These are phyloP conservation scores for Seriola quinqueradiata DNA, from an alignment of 2,113 vertebrate genomes.

Conservation along the genomic window DNA sequence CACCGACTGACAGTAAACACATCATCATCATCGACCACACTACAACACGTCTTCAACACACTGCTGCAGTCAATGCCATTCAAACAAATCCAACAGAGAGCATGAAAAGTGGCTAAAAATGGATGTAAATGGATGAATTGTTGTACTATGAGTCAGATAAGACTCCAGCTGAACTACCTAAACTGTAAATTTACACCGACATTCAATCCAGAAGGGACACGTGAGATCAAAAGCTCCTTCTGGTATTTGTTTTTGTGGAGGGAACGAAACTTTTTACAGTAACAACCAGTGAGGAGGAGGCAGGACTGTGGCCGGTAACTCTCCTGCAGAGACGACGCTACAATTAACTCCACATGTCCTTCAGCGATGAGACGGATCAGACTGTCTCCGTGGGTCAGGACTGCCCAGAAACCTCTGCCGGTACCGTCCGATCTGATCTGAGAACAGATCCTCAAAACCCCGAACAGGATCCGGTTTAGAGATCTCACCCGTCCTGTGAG, in stretches of 20 bases:
- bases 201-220: neutral
- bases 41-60: too few relatives aligned
- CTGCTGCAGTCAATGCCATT: too few relatives aligned
- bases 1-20: conserved; percentile 25
- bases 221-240: neutral
- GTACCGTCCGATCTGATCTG: neutral
- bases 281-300: neutral
- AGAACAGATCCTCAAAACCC: neutral
- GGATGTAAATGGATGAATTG: too few relatives aligned
- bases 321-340: conserved; percentile 12
- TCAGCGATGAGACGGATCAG: neutral
- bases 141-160: too few relatives aligned
- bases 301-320: neutral
- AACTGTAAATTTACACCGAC: neutral
- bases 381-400: neutral
- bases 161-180: too few relatives aligned
- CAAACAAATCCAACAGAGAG: too few relatives aligned
- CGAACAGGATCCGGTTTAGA: neutral
- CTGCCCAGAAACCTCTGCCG: neutral
- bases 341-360: conserved; percentile 35
- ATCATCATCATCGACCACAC: neutral
- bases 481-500: neutral
- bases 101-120: too few relatives aligned
- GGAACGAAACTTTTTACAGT: neutral
- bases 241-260: neutral